phyloP scores from a whole-genome alignment of 2,888 invertebrate species.

The Halictus quadricinctus region DNA sequence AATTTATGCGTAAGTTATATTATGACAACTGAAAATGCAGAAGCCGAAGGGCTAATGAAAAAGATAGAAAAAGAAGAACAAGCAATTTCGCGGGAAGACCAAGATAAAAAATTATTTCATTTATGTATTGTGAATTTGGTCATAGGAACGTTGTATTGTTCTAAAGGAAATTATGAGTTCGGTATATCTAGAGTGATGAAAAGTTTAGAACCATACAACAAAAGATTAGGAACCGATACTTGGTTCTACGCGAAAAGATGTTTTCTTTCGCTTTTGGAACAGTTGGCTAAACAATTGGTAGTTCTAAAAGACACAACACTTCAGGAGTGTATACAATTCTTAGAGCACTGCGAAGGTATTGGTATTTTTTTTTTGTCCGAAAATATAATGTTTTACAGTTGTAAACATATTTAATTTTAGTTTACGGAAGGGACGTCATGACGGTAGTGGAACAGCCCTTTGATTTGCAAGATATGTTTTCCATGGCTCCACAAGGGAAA shows the following conservation, averaged over 20 bases:
- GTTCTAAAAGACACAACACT: slow-evolving; percentile 93
- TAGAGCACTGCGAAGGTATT: slow-evolving; percentile 93
- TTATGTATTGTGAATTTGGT: slow-evolving; percentile 99
- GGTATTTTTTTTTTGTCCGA: neutral
- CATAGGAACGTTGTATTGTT: slow-evolving; percentile 98
- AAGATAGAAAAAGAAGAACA: slow-evolving; percentile 99
- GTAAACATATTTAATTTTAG: slow-evolving; percentile 82
- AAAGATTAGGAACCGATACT: slow-evolving; percentile 98
- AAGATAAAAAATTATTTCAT: slow-evolving; percentile 96
- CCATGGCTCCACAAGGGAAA: slow-evolving; percentile 88
- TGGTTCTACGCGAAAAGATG: slow-evolving; percentile 99
- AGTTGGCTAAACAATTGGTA: slow-evolving; percentile 94
- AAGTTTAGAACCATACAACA: slow-evolving; percentile 96
- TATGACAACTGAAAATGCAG: slow-evolving; percentile 99
- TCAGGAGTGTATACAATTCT: slow-evolving; percentile 93
- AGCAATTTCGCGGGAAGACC: slow-evolving; percentile 94
- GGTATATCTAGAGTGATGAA: slow-evolving; percentile 98
- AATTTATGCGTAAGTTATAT: slow-evolving; percentile 99
- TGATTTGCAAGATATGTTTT: slow-evolving; percentile 87
- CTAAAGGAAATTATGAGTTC: slow-evolving; percentile 99
- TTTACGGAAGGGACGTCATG: slow-evolving; percentile 92
- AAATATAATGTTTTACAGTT: neutral
- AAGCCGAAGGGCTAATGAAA: slow-evolving; percentile 99
- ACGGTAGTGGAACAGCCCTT: slow-evolving; percentile 92
- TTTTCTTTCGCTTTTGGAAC: slow-evolving; percentile 95